Conservation (phyloP, 2,113 vertebrate species). For the Tetrax tetrax region DNA sequence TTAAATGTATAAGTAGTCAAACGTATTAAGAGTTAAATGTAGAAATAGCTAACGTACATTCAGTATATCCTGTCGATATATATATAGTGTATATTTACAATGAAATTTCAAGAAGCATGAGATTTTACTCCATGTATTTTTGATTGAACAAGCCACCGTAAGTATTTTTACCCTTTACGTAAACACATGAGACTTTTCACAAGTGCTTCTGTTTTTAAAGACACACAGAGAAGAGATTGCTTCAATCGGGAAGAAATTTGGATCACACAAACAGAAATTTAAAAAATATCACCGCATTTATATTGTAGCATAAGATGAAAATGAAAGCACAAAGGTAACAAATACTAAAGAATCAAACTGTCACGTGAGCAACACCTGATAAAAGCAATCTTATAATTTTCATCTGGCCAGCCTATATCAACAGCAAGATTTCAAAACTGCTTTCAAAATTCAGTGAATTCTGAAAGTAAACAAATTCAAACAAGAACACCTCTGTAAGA, state of each 20-base stretch:
- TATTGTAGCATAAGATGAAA: background rate
- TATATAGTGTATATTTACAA: background rate
- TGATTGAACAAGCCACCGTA: background rate
- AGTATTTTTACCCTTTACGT: background rate
- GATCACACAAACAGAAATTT: background rate
- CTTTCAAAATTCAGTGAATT: background rate
- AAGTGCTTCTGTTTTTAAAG: background rate
- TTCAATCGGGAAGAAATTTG: background rate
- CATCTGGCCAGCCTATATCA: background rate
- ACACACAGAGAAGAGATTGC: background rate
- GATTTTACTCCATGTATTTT: background rate
- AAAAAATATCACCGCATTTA: background rate
- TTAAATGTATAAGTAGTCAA: background rate
- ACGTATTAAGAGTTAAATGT: background rate
- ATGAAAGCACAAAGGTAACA: background rate
- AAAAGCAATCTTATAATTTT: background rate
- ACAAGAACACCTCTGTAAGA: background rate
- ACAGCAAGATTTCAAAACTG: background rate
- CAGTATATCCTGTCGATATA: background rate
- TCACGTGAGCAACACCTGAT: background rate
- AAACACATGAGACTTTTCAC: background rate
- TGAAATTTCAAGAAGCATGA: background rate
- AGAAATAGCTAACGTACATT: background rate
- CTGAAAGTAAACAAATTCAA: background rate
- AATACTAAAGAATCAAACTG: background rate